These are phyloP conservation scores for Bradypodion pumilum DNA, from an alignment of 2,797 vertebrate species.

Conservation along the genomic window DNA sequence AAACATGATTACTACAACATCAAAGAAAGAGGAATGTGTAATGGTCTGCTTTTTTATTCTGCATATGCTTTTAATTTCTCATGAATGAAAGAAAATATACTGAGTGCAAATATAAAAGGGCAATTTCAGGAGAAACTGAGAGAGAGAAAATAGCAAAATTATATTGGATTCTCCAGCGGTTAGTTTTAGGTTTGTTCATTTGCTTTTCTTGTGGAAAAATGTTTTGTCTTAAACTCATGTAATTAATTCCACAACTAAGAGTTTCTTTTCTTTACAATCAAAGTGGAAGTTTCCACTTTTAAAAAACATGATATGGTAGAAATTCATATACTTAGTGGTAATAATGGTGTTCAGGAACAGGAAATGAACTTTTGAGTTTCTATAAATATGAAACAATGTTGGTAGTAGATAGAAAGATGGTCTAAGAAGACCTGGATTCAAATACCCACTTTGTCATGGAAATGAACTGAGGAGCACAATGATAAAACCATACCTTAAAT, in stretches of 20 bases:
- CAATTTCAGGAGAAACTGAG: conserved; percentile 48
- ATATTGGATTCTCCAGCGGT: background rate
- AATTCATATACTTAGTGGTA: too few relatives aligned
- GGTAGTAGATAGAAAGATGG: too few relatives aligned
- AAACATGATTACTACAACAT: background rate
- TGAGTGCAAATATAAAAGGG: conserved; percentile 14
- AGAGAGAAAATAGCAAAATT: conserved; percentile 22
- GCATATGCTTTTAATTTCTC: conserved; percentile 8
- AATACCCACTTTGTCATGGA: too few relatives aligned
- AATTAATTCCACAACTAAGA: conserved; percentile 57
- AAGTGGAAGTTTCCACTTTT: too few relatives aligned
- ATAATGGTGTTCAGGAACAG: too few relatives aligned
- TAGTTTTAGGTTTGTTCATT: conserved; percentile 9
- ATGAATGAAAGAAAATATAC: background rate
- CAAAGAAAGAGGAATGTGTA: conserved; percentile 19
- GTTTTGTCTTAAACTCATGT: conserved; percentile 51
- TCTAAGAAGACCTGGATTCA: too few relatives aligned
- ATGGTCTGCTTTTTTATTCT: too few relatives aligned
- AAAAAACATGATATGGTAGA: too few relatives aligned
- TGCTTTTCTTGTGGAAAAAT: too few relatives aligned
- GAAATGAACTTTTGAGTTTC: conserved; percentile 20
- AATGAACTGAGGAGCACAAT: too few relatives aligned
- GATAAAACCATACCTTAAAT: too few relatives aligned
- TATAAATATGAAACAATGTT: too few relatives aligned
- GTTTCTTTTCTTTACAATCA: conserved; percentile 41